Evolutionary conservation across 2,113 vertebrate genomes (phyloP).

Genomic region (Herpailurus yagouaroundi): DNA sequence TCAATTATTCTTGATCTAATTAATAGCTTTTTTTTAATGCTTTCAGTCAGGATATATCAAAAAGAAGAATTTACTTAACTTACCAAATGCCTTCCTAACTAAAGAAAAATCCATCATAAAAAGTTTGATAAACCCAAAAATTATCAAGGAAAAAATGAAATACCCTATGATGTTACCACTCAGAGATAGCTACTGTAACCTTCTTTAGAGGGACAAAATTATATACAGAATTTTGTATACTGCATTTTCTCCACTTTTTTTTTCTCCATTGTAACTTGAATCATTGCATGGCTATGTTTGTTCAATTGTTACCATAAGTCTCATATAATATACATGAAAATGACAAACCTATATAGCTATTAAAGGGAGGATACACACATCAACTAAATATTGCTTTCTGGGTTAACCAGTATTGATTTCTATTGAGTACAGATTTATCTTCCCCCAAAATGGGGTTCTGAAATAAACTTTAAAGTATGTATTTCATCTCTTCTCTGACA

Average conservation of each 20-base stretch:
- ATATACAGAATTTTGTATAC: neutral
- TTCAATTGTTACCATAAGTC: neutral
- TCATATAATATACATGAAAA: neutral
- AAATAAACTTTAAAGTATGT: neutral
- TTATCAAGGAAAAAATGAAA: conserved; percentile 24
- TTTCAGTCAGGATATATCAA: neutral
- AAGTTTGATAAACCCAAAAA: neutral
- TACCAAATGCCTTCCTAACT: neutral
- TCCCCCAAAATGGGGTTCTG: neutral
- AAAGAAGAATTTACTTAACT: neutral
- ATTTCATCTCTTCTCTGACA: conserved; percentile 13
- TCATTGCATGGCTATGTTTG: neutral
- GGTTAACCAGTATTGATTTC: neutral
- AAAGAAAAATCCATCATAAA: conserved; percentile 18
- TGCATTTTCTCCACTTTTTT: neutral
- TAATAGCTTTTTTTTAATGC: neutral
- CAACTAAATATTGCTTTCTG: neutral
- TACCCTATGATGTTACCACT: neutral
- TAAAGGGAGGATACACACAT: neutral
- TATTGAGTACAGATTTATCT: neutral
- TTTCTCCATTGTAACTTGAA: neutral
- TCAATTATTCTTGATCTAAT: conserved; percentile 2
- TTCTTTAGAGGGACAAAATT: neutral
- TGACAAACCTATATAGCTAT: neutral
- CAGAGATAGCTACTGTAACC: neutral